A percentile compares a stretch with the other conserved stretches of the same genome.
Conservation (phyloP, 2,113 vertebrate genomes). For the Anser brachyrhynchus region DNA sequence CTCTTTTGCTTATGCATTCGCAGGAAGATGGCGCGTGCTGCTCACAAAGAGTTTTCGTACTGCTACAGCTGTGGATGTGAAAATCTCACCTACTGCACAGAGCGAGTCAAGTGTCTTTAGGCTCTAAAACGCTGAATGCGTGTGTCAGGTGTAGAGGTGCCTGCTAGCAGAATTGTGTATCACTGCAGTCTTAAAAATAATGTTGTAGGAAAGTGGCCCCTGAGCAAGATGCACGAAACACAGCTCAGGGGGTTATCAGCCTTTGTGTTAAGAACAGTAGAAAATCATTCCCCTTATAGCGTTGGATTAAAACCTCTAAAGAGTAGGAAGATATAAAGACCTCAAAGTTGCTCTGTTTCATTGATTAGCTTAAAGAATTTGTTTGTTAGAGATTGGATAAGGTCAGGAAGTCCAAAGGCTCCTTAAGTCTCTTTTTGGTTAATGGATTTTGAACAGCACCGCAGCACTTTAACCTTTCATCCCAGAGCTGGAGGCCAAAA, state of each 20-base stretch:
- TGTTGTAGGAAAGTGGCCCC: neutral
- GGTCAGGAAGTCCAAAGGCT: slow-evolving; percentile 34
- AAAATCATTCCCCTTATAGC: neutral
- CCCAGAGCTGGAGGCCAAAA: neutral
- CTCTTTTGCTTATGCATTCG: neutral
- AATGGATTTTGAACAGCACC: slow-evolving; percentile 32
- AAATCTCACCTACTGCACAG: neutral
- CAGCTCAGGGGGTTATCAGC: neutral
- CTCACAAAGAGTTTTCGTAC: neutral
- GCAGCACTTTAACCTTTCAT: neutral
- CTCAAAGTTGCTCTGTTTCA: neutral
- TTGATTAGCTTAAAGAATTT: slow-evolving; percentile 36
- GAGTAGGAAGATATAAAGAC: neutral
- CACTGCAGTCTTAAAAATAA: neutral
- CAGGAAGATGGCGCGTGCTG: neutral
- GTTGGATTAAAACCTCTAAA: neutral
- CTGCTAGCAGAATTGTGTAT: neutral
- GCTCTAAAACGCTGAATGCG: neutral
- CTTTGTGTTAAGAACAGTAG: neutral
- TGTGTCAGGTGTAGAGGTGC: slow-evolving; percentile 4
- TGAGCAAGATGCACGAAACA: neutral
- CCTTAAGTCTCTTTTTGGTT: slow-evolving; percentile 43
- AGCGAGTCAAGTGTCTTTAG: neutral
- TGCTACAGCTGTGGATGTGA: neutral
- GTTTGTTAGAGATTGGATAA: slow-evolving; percentile 22